Evolutionary conservation across 2,888 invertebrate species (phyloP).

Genomic region (Auanema sp.): DNA sequence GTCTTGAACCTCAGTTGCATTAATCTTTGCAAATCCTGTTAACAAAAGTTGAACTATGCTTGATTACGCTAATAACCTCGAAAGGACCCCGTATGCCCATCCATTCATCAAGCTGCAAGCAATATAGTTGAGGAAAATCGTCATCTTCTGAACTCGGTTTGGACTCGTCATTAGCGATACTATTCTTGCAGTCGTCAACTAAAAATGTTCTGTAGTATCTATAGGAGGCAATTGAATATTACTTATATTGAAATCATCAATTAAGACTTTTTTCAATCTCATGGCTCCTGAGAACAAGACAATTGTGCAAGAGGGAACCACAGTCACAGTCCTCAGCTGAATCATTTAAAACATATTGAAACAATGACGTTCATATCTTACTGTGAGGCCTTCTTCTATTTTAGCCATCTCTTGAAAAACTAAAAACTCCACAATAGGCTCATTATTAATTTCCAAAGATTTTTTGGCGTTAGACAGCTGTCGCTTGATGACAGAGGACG

Average conservation of each 20-base stretch:
- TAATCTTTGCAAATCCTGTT: slow-evolving; percentile 35
- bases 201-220: slow-evolving; percentile 7
- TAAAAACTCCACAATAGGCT: slow-evolving; percentile 52
- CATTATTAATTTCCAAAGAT: slow-evolving; percentile 7
- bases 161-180: not conserved
- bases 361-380: slow-evolving; percentile 16
- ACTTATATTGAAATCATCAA: slow-evolving; percentile 47
- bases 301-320: slow-evolving; percentile 80
- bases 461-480: slow-evolving; percentile 28
- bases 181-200: slow-evolving; percentile 16
- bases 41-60: too few relatives aligned
- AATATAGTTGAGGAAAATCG: not conserved
- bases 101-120: slow-evolving; percentile 10
- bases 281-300: slow-evolving; percentile 78
- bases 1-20: slow-evolving; percentile 54
- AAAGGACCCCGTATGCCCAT: slow-evolving; percentile 9
- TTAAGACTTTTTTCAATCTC: slow-evolving; percentile 27
- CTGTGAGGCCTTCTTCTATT: slow-evolving; percentile 53
- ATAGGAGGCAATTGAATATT: slow-evolving; percentile 1
- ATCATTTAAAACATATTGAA: slow-evolving; percentile 57
- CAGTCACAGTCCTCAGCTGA: slow-evolving; percentile 78
- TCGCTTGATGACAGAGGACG: slow-evolving; percentile 50
- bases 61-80: slow-evolving; percentile 3
- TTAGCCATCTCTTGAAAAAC: slow-evolving; percentile 56
- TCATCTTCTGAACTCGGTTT: not conserved